These are phyloP conservation scores for Hydrotaea diabolus DNA, from an alignment of 2,888 invertebrate genomes.

Conservation along the genomic window DNA sequence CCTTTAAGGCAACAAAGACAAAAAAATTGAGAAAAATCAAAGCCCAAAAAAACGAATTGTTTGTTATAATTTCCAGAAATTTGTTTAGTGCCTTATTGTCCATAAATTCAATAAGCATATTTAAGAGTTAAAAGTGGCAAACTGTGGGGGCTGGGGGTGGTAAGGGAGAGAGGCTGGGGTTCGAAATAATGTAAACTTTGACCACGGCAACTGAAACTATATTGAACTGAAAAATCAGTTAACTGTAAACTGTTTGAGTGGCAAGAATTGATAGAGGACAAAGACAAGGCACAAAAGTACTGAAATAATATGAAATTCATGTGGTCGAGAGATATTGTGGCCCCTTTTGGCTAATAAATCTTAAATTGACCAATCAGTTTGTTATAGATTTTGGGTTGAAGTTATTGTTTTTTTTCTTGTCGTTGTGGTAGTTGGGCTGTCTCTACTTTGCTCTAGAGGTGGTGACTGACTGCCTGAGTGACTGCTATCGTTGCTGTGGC, in stretches of 20 bases:
- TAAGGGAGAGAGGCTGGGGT: not conserved
- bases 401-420: constrained; percentile 2
- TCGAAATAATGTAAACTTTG: constrained; percentile 59
- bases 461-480: constrained; percentile 9
- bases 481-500: no score
- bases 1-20: constrained; percentile 28
- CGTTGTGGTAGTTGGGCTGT: constrained; percentile 4
- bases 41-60: constrained; percentile 19
- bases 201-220: constrained; percentile 50
- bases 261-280: not conserved
- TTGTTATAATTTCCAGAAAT: constrained; percentile 5
- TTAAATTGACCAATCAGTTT: constrained; percentile 66
- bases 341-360: constrained; percentile 63
- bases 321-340: constrained; percentile 46
- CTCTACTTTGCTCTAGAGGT: not conserved
- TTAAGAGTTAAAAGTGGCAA: not conserved
- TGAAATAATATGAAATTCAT: constrained; percentile 44
- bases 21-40: not conserved
- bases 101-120: constrained; percentile 51
- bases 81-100: not conserved
- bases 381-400: constrained; percentile 46
- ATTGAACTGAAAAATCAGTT: constrained; percentile 54
- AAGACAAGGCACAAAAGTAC: constrained; percentile 14
- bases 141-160: not conserved
- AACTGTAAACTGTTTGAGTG: constrained; percentile 52